Evolutionary conservation across 2,797 vertebrate genomes (phyloP).

Genomic region (Oceanodroma leucorhoa): DNA sequence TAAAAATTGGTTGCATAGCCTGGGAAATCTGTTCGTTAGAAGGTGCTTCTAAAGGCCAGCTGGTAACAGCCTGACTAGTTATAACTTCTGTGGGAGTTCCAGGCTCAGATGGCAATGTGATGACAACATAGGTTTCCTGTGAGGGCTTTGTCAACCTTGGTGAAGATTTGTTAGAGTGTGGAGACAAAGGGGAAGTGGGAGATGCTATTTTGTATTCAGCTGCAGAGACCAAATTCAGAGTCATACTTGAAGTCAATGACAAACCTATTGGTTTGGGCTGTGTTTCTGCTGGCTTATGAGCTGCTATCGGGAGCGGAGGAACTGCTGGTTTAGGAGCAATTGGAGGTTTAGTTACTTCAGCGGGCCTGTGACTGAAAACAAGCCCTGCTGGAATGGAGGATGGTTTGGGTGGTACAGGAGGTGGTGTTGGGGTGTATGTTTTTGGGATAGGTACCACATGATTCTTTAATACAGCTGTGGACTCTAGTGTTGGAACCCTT

Average conservation of each 20-base stretch:
- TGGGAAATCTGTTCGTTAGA: constrained; percentile 76
- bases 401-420: constrained; percentile 95
- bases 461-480: constrained; percentile 40
- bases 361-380: constrained; percentile 88
- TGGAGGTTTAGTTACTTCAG: constrained; percentile 88
- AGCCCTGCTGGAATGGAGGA: constrained; percentile 89
- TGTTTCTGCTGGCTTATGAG: constrained; percentile 74
- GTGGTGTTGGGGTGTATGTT: constrained; percentile 80
- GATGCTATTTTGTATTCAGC: constrained; percentile 87
- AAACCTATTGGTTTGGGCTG: constrained; percentile 84
- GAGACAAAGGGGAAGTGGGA: constrained; percentile 93
- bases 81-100: constrained; percentile 90
- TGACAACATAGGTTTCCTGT: constrained; percentile 93
- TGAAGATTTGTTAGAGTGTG: constrained; percentile 83
- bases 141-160: constrained; percentile 87
- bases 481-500: constrained; percentile 53
- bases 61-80: constrained; percentile 83
- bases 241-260: constrained; percentile 81
- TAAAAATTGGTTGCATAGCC: constrained; percentile 79
- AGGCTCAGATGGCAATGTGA: constrained; percentile 95
- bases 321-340: constrained; percentile 87
- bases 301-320: constrained; percentile 61
- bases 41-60: constrained; percentile 79
- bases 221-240: constrained; percentile 86
- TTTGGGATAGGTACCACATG: constrained; percentile 73